A percentile compares a stretch with the other conserved stretches of the same genome.
Conservation (phyloP, 2,113 vertebrate species). For the Tachysurus fulvidraco region DNA sequence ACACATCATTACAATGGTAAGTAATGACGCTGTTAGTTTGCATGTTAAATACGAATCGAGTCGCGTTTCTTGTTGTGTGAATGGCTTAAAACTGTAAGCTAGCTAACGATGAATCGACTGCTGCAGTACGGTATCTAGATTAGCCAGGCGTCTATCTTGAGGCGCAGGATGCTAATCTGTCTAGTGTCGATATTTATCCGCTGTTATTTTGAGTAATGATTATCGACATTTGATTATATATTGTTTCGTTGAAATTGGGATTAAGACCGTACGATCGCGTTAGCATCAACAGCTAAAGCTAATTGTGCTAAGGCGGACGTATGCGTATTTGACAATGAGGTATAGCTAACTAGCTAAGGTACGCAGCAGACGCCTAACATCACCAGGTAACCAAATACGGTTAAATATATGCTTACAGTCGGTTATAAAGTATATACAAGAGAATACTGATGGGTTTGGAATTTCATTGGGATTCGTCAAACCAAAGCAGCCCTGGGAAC, state of each 20-base stretch:
- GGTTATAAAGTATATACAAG: not conserved
- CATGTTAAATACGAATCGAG: not conserved
- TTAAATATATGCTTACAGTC: not conserved
- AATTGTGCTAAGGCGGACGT: not conserved
- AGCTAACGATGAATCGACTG: constrained; percentile 25
- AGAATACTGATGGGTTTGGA: not conserved
- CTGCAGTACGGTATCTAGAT: constrained; percentile 20
- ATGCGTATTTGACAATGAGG: not conserved
- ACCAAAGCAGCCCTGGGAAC: no score
- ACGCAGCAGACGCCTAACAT: not conserved
- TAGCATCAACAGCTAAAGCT: constrained; percentile 20
- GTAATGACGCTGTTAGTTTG: not conserved
- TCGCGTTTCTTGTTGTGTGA: not conserved
- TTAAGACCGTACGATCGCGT: not conserved
- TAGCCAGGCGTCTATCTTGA: constrained; percentile 32
- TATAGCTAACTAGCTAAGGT: not conserved
- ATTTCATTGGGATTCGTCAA: not conserved
- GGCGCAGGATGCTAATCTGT: not conserved
- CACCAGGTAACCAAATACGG: not conserved
- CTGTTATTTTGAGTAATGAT: not conserved
- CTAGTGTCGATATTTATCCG: not conserved
- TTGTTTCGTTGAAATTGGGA: not conserved
- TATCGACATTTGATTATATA: no score
- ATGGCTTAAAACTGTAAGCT: not conserved
- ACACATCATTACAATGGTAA: constrained; percentile 48